phyloP scores from a whole-genome alignment of 2,797 vertebrate genomes.

The Prionace glauca region DNA sequence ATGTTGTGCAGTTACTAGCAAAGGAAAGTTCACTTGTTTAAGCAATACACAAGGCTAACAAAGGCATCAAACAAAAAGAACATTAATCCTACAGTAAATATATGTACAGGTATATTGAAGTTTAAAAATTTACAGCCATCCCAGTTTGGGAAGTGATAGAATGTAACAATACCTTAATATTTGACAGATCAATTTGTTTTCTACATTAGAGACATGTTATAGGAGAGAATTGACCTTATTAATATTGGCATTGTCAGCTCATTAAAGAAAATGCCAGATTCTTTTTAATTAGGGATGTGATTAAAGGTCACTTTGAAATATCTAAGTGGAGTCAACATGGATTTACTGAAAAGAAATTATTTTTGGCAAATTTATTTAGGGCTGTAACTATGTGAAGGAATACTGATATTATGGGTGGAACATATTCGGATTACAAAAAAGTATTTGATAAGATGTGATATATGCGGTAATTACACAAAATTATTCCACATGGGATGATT shows the following conservation, averaged over 20 bases:
- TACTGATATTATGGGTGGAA: not conserved
- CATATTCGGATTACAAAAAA: not conserved
- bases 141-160: not conserved
- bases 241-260: not conserved
- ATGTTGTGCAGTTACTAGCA: not conserved
- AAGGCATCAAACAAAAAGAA: not conserved
- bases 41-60: not conserved
- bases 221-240: not conserved
- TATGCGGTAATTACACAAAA: not conserved
- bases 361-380: not conserved
- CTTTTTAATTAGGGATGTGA: not conserved
- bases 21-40: not conserved
- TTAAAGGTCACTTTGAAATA: not conserved
- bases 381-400: too few relatives aligned
- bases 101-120: not conserved
- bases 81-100: not conserved
- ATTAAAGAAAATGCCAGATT: not conserved
- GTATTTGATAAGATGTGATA: not conserved
- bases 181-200: not conserved
- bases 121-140: not conserved
- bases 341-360: not conserved
- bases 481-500: not conserved
- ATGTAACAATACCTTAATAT: not conserved
- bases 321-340: not conserved
- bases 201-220: not conserved